Evolutionary conservation across 2,113 vertebrate genomes (phyloP), one percentile per base, ranked within the genome.

Genomic region (Euleptes europaea): DNA sequence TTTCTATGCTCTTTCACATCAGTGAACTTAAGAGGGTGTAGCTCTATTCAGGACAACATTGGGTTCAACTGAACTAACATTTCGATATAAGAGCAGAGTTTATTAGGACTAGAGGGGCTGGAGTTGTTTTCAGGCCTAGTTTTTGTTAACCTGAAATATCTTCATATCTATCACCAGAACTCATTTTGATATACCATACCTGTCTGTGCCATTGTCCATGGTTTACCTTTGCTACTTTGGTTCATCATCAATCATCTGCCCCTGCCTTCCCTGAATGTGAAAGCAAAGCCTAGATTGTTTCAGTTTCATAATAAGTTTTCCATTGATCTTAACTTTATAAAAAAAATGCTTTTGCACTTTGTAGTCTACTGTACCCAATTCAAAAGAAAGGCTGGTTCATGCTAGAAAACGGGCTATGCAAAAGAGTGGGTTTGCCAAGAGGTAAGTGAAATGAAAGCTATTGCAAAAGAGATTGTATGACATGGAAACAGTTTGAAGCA

Each of bases 171-270:
- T 71, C 31, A 10, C 82, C 57, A 87, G 82, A 71, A 54, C 19
- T 67, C 35, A 89, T 84, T 82, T 80, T 76, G 42, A 4, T 38
- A 4, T 87, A 33, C 77, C 23, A 4, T 87, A 33, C 77, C 23
- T 80, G 15, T 65, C 88, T 35, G 28, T 67, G 66, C 66, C 12
- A 67, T 33, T 90, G 7, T 11, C 35, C 66, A 79, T 71, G 85
- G 38, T 2, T 13, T 21, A 79, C 4, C 15, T 51, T 67, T 28
- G 86, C 77, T 85, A 87, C 12, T 74, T 79, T 40, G 85, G 31
- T 35, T 90, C 83, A 81, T 69, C 92, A 81, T 69, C 92, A 93
- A 90, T 83, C 80, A 84, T 7, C 35, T 67, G 74, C 91, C 93
- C 91, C 74, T 49, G 8, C 12, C 57, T 84, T 85, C 54, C 86